A percentile compares a stretch with the other conserved stretches of the same genome.
Conservation (phyloP, 2,888 invertebrate genomes). For the Yponomeuta plumbellus region DNA sequence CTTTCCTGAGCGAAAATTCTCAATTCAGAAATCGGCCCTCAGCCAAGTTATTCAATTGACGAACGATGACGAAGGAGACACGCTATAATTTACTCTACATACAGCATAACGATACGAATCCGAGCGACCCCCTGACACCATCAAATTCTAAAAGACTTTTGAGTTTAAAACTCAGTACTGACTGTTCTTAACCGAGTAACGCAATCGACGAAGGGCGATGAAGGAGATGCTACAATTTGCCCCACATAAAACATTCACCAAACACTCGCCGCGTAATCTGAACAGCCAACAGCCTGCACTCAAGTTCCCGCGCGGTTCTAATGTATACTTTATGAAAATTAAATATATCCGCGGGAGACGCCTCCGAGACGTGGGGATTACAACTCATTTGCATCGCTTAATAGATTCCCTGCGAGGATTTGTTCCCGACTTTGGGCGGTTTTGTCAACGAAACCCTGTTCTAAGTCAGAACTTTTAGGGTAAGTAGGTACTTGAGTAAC, state of each 20-base stretch:
- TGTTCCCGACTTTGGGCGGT: constrained; percentile 41
- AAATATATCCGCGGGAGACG: constrained; percentile 68
- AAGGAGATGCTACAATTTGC: background rate
- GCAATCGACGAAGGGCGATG: background rate
- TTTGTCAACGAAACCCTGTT: constrained; percentile 24
- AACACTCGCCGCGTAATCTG: background rate
- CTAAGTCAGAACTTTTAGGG: background rate
- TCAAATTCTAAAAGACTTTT: too few relatives aligned
- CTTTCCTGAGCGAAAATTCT: too few relatives aligned
- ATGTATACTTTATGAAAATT: constrained; percentile 75
- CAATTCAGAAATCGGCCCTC: too few relatives aligned
- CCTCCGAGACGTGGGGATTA: constrained; percentile 58
- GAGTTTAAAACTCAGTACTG: too few relatives aligned
- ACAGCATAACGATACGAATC: too few relatives aligned
- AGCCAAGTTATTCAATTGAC: too few relatives aligned
- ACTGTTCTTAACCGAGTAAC: too few relatives aligned
- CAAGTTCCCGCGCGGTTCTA: constrained; percentile 38
- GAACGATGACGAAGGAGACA: too few relatives aligned
- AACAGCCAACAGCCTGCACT: background rate
- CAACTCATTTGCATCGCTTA: constrained; percentile 75
- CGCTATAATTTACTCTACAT: too few relatives aligned
- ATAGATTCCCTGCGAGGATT: constrained; percentile 73
- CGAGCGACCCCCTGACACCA: too few relatives aligned
- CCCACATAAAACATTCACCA: background rate
- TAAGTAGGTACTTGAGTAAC: background rate